Evolutionary conservation across 2,797 vertebrate genomes (phyloP).

Genomic region (Rhadinocentrus ornatus): DNA sequence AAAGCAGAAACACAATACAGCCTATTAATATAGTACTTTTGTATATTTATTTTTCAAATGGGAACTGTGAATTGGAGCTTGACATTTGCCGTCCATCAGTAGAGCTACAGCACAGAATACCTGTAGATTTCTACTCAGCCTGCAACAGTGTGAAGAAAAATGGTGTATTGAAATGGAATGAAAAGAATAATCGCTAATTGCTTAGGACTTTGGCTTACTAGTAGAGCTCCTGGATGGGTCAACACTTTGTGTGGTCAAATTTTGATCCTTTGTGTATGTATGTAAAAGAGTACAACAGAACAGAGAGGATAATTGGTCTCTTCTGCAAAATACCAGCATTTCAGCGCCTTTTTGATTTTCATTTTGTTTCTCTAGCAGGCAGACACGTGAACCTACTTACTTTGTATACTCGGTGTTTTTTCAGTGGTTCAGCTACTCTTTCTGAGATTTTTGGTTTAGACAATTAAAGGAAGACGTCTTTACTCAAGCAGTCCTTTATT

Average conservation of each 20-base stretch:
- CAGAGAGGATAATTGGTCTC: not conserved
- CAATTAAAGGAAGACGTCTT: conserved; percentile 26
- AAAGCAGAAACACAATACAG: conserved; percentile 7
- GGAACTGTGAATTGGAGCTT: conserved; percentile 25
- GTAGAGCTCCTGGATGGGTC: not conserved
- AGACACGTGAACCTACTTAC: not conserved
- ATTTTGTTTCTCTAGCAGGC: not conserved
- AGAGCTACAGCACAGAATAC: conserved; percentile 16
- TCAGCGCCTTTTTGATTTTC: not conserved
- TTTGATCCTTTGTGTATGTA: conserved; percentile 4
- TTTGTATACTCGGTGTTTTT: conserved; percentile 31
- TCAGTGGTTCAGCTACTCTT: conserved; percentile 7
- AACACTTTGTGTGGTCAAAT: conserved; percentile 1
- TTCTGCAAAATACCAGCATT: conserved; percentile 1
- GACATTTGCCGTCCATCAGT: conserved; percentile 32
- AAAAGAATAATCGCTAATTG: not conserved
- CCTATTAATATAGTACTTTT: conserved; percentile 14
- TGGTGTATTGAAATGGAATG: not conserved
- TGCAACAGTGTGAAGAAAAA: conserved; percentile 1
- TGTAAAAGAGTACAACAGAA: not conserved
- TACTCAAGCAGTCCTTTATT: conserved; percentile 28
- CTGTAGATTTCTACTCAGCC: conserved; percentile 17
- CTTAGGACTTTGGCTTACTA: not conserved
- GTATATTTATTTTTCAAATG: conserved; percentile 25
- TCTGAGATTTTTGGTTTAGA: conserved; percentile 10